Percentiles rank a stretch among this genome's conserved stretches.
Conservation (phyloP, 2,113 vertebrate species). For the Oncorhynchus keta region DNA sequence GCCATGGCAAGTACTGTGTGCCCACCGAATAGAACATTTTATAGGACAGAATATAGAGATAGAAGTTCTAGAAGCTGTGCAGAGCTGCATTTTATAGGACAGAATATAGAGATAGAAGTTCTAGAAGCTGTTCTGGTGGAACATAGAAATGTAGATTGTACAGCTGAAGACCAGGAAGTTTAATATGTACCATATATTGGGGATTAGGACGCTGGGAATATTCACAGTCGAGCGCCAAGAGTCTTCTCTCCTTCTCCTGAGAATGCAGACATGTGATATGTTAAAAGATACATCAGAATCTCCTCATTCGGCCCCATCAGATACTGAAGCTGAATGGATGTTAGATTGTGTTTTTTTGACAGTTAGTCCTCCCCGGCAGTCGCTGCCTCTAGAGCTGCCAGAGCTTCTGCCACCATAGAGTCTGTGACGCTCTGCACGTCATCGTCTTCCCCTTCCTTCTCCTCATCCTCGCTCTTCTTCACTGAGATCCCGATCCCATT, state of each 20-base stretch:
- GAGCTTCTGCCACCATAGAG: slow-evolving; percentile 87
- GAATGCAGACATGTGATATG: background rate
- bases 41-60: too few species aligned
- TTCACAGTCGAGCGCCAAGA: too few species aligned
- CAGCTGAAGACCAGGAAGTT: background rate
- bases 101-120: background rate
- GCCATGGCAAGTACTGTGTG: too few species aligned
- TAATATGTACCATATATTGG: background rate
- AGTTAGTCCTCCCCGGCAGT: slow-evolving; percentile 82
- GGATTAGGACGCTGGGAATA: too few species aligned
- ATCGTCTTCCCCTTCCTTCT: slow-evolving; percentile 13
- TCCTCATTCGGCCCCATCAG: background rate
- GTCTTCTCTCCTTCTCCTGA: too few species aligned
- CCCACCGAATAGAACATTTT: background rate
- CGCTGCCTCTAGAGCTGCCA: slow-evolving; percentile 90
- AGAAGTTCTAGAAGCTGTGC: too few species aligned
- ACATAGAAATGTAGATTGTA: background rate
- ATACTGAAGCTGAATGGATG: background rate
- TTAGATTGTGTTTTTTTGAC: background rate
- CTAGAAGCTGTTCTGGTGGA: background rate
- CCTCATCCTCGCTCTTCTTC: slow-evolving; percentile 55
- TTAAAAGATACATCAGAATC: slow-evolving; percentile 37
- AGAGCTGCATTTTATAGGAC: background rate
- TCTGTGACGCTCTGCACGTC: slow-evolving; percentile 75
- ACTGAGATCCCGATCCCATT: slow-evolving; percentile 55